Base-by-base conservation (phyloP, 1,140 invertebrate species). In the Scylla paramamosain region DNA sequence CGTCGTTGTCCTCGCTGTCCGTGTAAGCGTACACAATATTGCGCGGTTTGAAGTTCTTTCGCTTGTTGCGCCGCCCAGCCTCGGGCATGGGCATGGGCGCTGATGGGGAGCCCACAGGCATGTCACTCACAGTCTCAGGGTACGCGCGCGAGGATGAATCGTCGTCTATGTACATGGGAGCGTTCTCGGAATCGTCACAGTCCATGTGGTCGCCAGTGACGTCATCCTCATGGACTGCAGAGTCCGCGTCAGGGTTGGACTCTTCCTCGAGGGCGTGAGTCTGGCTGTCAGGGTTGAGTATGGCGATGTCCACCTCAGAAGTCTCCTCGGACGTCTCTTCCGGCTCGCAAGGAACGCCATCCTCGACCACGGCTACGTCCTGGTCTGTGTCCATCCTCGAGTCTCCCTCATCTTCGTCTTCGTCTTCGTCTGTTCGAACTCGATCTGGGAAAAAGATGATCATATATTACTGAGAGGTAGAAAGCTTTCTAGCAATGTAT, bases 21-120 rank as follows among this genome's bases (percentile, higher is more conserved):
- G 97, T 97, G 52, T 97, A 96, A 93, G 97, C 97, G 14, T 97
- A 96, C 12, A 97, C 97, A 6, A 97, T 97, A 83, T 98, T 98
- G 95, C 98, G 96, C 0, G 98, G 98, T 96, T 98, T 97, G 96
- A 98, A 98, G 96, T 98, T 98, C 96, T 98, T 98, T 91, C 98
- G 97, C 96, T 98, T 98, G 96, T 98, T 98, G 16, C 95, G 91
- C 32, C 95, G 86, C 16, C 93, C 48, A 4, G 84, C 39, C 89
- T 92, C 93, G 8, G 95, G 92, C 46, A 91, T 48, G 0, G 95
- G 89, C 93, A 91, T 39, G 48, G 93, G 48, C 45, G 89, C 52
- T 1, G 90, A 87, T 1, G 88, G 83, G 4, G 93, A 94, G 29
- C 82, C 93, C 20, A 59, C 92, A 16, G 93, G 59, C 32, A 82